These are phyloP conservation scores for Tholera decimalis DNA, from an alignment of 2,888 invertebrate genomes.

Conservation along the genomic window DNA sequence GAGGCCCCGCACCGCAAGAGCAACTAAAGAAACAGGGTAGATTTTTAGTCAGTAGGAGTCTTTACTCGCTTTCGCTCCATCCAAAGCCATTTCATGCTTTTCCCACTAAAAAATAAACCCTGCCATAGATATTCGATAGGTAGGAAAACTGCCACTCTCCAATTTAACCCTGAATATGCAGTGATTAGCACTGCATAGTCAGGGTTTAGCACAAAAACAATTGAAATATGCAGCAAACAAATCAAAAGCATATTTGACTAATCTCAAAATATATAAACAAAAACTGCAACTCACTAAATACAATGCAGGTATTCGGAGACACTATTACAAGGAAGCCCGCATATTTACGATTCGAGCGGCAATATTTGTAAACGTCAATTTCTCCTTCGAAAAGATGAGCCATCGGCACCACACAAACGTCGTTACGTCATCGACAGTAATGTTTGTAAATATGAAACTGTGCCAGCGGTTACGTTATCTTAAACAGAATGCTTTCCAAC, in stretches of 20 bases:
- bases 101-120: too few species aligned
- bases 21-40: too few species aligned
- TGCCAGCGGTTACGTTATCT: slow-evolving; percentile 49
- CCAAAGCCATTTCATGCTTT: too few species aligned
- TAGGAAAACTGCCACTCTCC: too few species aligned
- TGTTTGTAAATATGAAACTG: slow-evolving; percentile 63
- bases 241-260: not conserved
- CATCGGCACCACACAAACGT: slow-evolving; percentile 1
- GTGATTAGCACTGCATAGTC: too few species aligned
- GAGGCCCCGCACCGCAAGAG: too few species aligned
- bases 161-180: too few species aligned
- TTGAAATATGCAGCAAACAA: too few species aligned
- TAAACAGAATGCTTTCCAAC: slow-evolving; percentile 56
- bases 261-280: not conserved
- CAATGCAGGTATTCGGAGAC: slow-evolving; percentile 1
- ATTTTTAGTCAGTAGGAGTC: too few species aligned
- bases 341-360: not conserved
- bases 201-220: too few species aligned
- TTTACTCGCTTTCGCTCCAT: too few species aligned
- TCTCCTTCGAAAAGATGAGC: slow-evolving; percentile 19
- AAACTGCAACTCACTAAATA: not conserved
- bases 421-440: slow-evolving; percentile 48
- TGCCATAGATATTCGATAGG: too few species aligned
- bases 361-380: slow-evolving; percentile 20
- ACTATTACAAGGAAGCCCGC: slow-evolving; percentile 1